Percentiles rank a stretch among this genome's conserved stretches.
These are phyloP conservation scores for Chrysolina oricalcia DNA, from an alignment of 2,888 invertebrate species.

Conservation along the genomic window DNA sequence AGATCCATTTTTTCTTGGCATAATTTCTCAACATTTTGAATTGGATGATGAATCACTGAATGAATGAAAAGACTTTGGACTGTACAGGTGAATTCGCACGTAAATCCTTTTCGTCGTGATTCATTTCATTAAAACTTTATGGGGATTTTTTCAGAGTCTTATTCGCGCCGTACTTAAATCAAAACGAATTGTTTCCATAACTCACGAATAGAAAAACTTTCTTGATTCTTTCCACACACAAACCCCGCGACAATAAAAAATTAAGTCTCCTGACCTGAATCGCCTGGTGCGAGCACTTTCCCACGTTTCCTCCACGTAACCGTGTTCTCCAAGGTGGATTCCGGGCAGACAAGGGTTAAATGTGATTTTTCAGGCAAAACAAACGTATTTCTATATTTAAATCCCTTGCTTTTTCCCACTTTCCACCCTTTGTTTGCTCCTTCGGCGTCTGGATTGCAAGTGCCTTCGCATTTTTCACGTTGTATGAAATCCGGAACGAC, in stretches of 20 bases:
- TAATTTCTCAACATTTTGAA: too few species aligned
- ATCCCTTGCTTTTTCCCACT: constrained; percentile 69
- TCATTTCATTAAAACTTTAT: not conserved
- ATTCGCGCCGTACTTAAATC: not conserved
- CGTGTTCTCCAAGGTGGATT: constrained; percentile 71
- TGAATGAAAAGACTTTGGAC: too few species aligned
- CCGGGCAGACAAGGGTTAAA: constrained; percentile 75
- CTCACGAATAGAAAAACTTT: not conserved
- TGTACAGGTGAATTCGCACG: too few species aligned
- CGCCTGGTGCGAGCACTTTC: constrained; percentile 70
- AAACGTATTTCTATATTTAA: constrained; percentile 73
- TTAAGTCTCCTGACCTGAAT: constrained; percentile 46
- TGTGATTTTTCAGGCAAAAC: constrained; percentile 74
- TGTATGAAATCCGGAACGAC: constrained; percentile 73
- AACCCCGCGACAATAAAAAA: not conserved
- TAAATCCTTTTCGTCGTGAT: too few species aligned
- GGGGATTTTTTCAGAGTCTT: not conserved
- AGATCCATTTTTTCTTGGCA: too few species aligned
- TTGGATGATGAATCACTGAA: too few species aligned
- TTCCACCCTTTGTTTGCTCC: constrained; percentile 70
- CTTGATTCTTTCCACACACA: not conserved
- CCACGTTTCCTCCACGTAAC: constrained; percentile 76
- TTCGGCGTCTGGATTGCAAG: constrained; percentile 69
- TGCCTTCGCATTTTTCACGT: constrained; percentile 68
- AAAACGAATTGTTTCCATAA: not conserved